Base-by-base conservation (phyloP, 2,797 vertebrate genomes). In the Mionectes olivaceus region DNA sequence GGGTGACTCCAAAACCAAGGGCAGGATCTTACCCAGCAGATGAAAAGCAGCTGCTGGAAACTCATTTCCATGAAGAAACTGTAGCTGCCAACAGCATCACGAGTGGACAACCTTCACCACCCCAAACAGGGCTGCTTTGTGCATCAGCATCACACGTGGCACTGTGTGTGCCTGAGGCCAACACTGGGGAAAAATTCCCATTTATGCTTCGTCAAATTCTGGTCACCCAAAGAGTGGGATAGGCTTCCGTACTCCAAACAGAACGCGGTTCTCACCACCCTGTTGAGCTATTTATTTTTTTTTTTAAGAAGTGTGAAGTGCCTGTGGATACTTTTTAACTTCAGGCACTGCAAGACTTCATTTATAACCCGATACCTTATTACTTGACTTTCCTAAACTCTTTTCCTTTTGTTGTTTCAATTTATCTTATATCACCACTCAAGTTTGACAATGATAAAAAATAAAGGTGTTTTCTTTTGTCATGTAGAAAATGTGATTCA, bases 401-500 rank as follows among this genome's bases (percentile, higher is more conserved):
- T 88, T 87, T 91, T 90, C 70, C 77, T 94, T 92, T 59, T 83
- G 87, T 81, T 96, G 92, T 77, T 86, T 83, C 94, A 91, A 95
- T 96, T 95, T 93, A 64, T 96, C 96, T 96, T 95, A 2, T 89
- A 97, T 94, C 93, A 91, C 91, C 94, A 80, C 95, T 96, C 94
- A 94, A 88, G 91, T 70, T 68, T 70, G 74, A 92, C 95, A 94
- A 95, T 94, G 96, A 96, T 96, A 96, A 96, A 96, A 96, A 97
- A 96, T 95, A 96, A 95, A 95, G 91, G 93, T 95, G 95, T 90
- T 96, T 95, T 97, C 89, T 96, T 96, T 95, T 96, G 94, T 95
- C 90, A 84, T 92, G 83, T 64, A 93, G 94, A 86, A 96, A 97
- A 97, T 96, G 93, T 96, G 96, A 97, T 97, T 97, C 95, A 97